Percentiles rank a stretch among this genome's conserved stretches.
phyloP scores from a whole-genome alignment of 2,888 invertebrate species.

The Dione vanillae region DNA sequence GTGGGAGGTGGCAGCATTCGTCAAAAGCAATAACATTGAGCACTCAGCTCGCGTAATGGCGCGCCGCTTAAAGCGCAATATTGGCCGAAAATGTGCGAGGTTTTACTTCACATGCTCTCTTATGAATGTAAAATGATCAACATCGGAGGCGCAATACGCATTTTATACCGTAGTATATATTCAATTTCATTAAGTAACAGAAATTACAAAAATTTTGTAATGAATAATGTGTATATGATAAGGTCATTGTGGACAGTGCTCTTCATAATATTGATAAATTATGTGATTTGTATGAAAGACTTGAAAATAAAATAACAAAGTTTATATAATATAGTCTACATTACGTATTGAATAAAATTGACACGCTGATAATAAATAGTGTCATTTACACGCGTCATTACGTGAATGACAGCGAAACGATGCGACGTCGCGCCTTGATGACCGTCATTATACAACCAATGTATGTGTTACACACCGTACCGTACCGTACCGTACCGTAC shows the following conservation, averaged over 20 bases:
- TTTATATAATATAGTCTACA: no score
- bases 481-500: no score
- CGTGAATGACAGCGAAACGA: background rate
- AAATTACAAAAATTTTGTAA: background rate
- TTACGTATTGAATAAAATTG: background rate
- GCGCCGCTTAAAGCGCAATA: conserved; percentile 12
- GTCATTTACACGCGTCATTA: conserved; percentile 16
- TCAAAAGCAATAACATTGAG: conserved; percentile 28
- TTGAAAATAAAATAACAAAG: no score
- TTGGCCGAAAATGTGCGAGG: conserved; percentile 19
- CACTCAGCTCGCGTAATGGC: background rate
- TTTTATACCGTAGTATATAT: no score
- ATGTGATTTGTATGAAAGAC: no score
- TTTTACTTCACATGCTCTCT: conserved; percentile 20
- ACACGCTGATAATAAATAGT: conserved; percentile 9
- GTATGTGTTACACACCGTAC: no score
- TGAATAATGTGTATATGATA: background rate
- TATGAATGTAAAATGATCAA: conserved; percentile 16
- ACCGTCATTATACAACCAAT: background rate
- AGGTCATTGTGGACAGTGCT: background rate
- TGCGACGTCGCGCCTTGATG: background rate
- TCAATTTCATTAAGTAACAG: background rate
- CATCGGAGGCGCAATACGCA: background rate
- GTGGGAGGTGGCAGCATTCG: background rate
- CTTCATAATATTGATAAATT: no score